A percentile compares a stretch with the other conserved stretches of the same genome.
Evolutionary conservation across 2,797 vertebrate species (phyloP).

Genomic region (Liparis tanakae): DNA sequence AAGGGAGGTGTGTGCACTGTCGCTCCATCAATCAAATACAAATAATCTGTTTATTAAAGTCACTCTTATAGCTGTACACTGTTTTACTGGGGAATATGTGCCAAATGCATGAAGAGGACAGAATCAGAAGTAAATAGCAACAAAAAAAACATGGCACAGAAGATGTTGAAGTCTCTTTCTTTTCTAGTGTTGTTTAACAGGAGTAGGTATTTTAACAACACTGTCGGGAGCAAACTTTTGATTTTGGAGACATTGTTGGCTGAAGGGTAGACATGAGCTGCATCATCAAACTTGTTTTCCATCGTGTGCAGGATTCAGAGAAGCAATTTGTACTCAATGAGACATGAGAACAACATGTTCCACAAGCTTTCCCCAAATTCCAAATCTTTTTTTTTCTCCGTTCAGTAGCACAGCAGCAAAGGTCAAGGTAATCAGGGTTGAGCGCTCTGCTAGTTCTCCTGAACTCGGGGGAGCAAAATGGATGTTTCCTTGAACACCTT

Average conservation of each 20-base stretch:
- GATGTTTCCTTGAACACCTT: background rate
- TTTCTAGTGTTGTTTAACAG: background rate
- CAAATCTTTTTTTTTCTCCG: background rate
- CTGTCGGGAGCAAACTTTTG: background rate
- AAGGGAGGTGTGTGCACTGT: too few species aligned
- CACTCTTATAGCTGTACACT: too few species aligned
- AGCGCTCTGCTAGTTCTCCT: constrained; percentile 1
- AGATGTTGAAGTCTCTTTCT: background rate
- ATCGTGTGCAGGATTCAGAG: background rate
- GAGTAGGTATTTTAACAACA: background rate
- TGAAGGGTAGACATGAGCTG: background rate
- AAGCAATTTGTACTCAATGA: background rate
- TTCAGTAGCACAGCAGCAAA: background rate
- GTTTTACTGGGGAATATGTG: too few species aligned
- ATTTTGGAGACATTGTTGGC: constrained; percentile 2
- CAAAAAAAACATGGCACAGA: background rate
- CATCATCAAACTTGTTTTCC: background rate
- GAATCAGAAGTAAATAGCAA: background rate
- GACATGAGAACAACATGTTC: background rate
- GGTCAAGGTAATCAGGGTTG: background rate
- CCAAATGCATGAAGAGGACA: background rate
- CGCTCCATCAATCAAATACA: too few species aligned
- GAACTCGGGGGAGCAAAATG: background rate
- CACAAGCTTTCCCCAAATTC: background rate
- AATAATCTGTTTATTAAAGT: too few species aligned